Evolutionary conservation across 2,888 invertebrate species (phyloP), one percentile per base, ranked within the genome.

Genomic region (Prenolepis imparis): DNA sequence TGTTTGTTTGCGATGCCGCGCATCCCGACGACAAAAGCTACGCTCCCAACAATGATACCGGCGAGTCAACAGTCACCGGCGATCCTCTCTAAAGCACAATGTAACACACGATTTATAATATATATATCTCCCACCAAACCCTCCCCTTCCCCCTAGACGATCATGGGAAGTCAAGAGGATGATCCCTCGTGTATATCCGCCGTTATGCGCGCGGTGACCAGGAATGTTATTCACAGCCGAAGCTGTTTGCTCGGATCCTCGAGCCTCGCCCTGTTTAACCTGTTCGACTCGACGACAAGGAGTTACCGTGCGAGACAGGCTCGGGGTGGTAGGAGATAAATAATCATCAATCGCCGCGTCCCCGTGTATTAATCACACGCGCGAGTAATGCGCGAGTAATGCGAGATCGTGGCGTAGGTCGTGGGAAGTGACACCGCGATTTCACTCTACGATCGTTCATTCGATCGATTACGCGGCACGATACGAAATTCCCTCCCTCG

Each of bases 51-150:
- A 93, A 94, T 94, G 92, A 92, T 89, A 91, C 91, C 92, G 92
- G 87, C 93, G 91, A 93, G 93, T 93, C 93, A 94, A 94, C 94
- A 94, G 93, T 93, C 93, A 93, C 92, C 78, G 93, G 92, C 88
- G 91, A 92, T 90, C 88, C 92, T 92, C 92, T 92, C 91, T 90
- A 89, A 52, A 91, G 92, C 91, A 94, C 93, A 94, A 94, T 94
- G 92, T 93, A 93, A 91, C 92, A 90, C 92, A 89, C 93, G 93
- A 94, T 94, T 94, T 94, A 94, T 94, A 92, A 93, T 92, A 87
- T 52, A 52, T 87, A 52, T 87, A 88, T 88, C 88, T 90, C 81
- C 89, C 86, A 81, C 87, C 83, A 82, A n/a, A n/a, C 88, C 84
- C 88, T 84, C 84, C 82, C 66, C 73, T 39, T 63, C 78, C 73